A percentile compares a stretch with the other conserved stretches of the same genome.
These are phyloP conservation scores for Brachyrhaphis roseni DNA, from an alignment of 2,797 vertebrate genomes.

Conservation along the genomic window DNA sequence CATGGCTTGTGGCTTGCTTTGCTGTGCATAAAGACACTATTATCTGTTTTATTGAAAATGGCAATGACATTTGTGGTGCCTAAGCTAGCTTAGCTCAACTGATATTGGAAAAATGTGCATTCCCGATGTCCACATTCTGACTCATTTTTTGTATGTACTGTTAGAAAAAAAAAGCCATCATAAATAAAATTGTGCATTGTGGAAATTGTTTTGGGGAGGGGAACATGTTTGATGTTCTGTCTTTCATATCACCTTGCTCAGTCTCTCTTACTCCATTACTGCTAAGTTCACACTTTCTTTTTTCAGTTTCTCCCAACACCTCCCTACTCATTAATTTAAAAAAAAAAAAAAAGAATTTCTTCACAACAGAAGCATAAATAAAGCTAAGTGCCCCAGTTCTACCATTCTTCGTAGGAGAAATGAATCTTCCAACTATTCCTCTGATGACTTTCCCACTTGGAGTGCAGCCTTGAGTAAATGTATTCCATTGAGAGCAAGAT, in stretches of 20 bases:
- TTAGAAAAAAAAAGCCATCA: neutral
- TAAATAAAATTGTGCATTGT: neutral
- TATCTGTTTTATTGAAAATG: neutral
- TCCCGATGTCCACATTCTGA: neutral
- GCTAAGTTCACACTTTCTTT: neutral
- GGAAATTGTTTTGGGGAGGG: neutral
- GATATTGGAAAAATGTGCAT: neutral
- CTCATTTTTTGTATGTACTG: neutral
- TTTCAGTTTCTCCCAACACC: slow-evolving; percentile 3
- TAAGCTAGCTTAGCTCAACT: too few relatives aligned
- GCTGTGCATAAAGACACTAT: neutral
- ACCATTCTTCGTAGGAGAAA: slow-evolving; percentile 14
- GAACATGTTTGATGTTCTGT: neutral
- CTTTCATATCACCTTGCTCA: neutral
- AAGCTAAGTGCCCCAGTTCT: slow-evolving; percentile 13
- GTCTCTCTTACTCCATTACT: neutral
- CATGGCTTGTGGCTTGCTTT: neutral
- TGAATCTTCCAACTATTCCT: slow-evolving; percentile 32
- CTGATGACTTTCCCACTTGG: slow-evolving; percentile 21
- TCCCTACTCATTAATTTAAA: slow-evolving; percentile 11
- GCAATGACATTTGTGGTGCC: neutral
- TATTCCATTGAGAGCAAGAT: slow-evolving; percentile 28
- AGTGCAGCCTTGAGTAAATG: slow-evolving; percentile 33
- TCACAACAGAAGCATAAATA: slow-evolving; percentile 3
- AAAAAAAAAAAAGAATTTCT: slow-evolving; percentile 7